Percentiles rank a stretch among this genome's conserved stretches.
phyloP scores from a whole-genome alignment of 2,113 vertebrate species.

The Corythaeola cristata region DNA sequence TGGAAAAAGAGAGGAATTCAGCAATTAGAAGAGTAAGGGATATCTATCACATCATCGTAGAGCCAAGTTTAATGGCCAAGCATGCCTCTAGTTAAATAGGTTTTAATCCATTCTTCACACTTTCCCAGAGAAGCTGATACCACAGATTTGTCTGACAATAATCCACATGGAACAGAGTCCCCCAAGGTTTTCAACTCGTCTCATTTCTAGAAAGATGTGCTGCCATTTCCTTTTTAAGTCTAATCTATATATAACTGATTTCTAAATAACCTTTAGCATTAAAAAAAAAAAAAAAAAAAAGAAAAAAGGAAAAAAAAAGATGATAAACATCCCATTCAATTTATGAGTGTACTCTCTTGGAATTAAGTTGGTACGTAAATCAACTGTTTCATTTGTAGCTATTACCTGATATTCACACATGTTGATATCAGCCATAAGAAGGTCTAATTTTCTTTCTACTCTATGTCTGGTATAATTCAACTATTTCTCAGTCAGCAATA shows the following conservation, averaged over 20 bases:
- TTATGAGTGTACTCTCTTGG: neutral
- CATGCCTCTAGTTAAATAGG: neutral
- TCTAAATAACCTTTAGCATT: neutral
- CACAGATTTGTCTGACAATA: neutral
- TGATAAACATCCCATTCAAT: neutral
- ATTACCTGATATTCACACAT: neutral
- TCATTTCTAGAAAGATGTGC: neutral
- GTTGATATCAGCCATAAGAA: neutral
- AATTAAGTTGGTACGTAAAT: neutral
- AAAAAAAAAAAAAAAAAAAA: neutral
- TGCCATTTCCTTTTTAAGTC: neutral
- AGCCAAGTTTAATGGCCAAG: neutral
- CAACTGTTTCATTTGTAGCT: neutral
- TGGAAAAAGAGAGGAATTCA: neutral
- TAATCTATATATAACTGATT: neutral
- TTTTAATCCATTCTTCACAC: neutral
- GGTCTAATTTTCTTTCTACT: neutral
- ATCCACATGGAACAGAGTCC: neutral
- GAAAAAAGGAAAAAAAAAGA: too few species aligned
- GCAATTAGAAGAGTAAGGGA: neutral
- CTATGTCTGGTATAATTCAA: neutral
- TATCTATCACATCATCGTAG: neutral
- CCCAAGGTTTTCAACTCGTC: neutral
- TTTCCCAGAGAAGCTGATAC: neutral
- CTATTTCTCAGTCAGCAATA: neutral